These are phyloP conservation scores for Danio tinwini DNA, from an alignment of 2,797 vertebrate species.

Conservation along the genomic window DNA sequence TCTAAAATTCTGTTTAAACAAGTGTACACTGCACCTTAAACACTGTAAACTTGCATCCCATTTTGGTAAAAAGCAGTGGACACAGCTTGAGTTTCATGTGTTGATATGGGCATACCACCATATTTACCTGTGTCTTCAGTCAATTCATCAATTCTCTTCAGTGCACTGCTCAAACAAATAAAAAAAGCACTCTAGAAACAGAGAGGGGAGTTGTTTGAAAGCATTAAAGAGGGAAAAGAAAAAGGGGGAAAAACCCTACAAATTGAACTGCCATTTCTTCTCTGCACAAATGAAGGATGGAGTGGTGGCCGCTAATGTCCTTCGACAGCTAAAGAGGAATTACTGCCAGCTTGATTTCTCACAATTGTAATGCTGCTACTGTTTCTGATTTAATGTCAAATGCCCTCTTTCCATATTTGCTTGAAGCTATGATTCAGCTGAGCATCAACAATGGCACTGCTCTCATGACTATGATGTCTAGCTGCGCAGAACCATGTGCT, in stretches of 20 bases:
- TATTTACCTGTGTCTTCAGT: neutral
- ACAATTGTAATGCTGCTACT: conserved; percentile 48
- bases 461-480: conserved; percentile 20
- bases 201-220: neutral
- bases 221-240: neutral
- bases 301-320: conserved; percentile 51
- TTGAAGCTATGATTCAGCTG: conserved; percentile 44
- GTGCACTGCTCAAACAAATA: conserved; percentile 2
- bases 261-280: conserved; percentile 48
- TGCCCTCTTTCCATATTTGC: conserved; percentile 44
- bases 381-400: conserved; percentile 51
- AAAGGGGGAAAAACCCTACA: conserved; percentile 4
- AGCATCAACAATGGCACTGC: conserved; percentile 27
- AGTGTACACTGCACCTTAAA: neutral
- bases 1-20: too few species aligned
- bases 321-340: conserved; percentile 48
- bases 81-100: neutral
- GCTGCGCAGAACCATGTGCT: conserved; percentile 12
- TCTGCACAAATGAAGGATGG: conserved; percentile 40
- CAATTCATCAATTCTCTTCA: neutral
- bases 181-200: neutral
- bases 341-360: conserved; percentile 53
- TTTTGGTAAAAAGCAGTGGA: neutral
- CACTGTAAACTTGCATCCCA: conserved; percentile 3
- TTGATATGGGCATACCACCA: too few species aligned